These are phyloP conservation scores for Achroia grisella DNA, from an alignment of 1,140 invertebrate species.

Conservation along the genomic window DNA sequence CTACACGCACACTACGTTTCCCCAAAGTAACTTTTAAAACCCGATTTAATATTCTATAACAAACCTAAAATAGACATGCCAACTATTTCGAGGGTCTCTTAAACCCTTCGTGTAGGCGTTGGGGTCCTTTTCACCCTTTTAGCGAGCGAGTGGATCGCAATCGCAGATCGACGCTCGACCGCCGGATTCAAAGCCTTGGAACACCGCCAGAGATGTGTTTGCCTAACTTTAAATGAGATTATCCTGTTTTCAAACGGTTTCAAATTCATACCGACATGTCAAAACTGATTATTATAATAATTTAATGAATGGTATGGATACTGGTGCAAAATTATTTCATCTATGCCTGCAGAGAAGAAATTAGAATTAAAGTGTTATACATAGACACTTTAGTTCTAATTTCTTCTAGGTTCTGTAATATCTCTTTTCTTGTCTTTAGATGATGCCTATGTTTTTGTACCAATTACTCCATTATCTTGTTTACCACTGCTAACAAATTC, in stretches of 20 bases:
- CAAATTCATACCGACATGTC: constrained; percentile 11
- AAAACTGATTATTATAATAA: not conserved
- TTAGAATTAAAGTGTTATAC: too few species aligned
- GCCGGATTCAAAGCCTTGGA: constrained; percentile 2
- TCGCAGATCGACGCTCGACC: constrained; percentile 3
- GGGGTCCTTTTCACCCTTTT: constrained; percentile 18
- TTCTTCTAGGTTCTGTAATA: too few species aligned
- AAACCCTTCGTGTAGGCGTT: constrained; percentile 4
- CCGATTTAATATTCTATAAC: constrained; percentile 2
- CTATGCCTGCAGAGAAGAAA: too few species aligned
- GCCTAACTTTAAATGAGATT: constrained; percentile 25
- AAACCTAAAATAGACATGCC: constrained; percentile 17
- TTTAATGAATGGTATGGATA: too few species aligned
- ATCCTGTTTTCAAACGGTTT: constrained; percentile 25
- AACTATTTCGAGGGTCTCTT: constrained; percentile 15
- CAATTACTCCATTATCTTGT: too few species aligned
- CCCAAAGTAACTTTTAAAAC: not conserved
- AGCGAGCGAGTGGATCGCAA: constrained; percentile 12
- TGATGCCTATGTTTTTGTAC: too few species aligned
- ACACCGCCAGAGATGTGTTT: constrained; percentile 15
- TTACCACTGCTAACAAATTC: too few species aligned
- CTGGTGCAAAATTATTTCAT: too few species aligned
- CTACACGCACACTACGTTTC: constrained; percentile 1
- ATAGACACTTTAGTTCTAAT: too few species aligned
- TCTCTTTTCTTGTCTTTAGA: too few species aligned